phyloP scores from a whole-genome alignment of 2,888 invertebrate species.

The Lepidonotus clava region DNA sequence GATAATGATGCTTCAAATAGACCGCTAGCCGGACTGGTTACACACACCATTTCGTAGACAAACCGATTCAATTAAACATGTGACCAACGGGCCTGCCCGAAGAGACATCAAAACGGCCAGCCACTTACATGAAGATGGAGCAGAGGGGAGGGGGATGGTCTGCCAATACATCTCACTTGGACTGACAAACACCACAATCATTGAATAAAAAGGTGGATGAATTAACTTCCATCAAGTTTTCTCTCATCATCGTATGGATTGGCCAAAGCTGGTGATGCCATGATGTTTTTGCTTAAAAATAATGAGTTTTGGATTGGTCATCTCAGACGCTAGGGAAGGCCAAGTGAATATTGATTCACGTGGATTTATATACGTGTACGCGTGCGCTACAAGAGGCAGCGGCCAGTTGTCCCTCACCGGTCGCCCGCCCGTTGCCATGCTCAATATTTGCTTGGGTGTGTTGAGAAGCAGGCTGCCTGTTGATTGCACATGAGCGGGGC shows the following conservation, averaged over 20 bases:
- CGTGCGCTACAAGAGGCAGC: neutral
- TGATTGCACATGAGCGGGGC: slow-evolving; percentile 11
- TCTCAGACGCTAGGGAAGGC: neutral
- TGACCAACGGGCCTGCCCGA: neutral
- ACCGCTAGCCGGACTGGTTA: neutral
- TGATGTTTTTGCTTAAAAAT: no score
- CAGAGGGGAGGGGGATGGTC: neutral
- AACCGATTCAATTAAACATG: slow-evolving; percentile 8
- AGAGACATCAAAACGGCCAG: neutral
- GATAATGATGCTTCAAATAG: neutral
- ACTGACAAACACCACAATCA: no score
- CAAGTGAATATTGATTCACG: neutral
- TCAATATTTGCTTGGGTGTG: neutral
- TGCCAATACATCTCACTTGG: no score
- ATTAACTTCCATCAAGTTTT: no score
- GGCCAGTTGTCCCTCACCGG: neutral
- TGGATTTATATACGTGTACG: no score
- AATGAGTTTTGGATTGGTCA: no score
- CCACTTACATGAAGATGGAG: neutral
- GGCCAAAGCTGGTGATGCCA: no score
- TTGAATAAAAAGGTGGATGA: no score
- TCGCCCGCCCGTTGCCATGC: neutral
- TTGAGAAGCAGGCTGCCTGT: neutral
- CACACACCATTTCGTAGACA: neutral
- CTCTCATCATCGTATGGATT: no score